Conservation (phyloP, 2,888 invertebrate species). For the Steinernema scapterisci region DNA sequence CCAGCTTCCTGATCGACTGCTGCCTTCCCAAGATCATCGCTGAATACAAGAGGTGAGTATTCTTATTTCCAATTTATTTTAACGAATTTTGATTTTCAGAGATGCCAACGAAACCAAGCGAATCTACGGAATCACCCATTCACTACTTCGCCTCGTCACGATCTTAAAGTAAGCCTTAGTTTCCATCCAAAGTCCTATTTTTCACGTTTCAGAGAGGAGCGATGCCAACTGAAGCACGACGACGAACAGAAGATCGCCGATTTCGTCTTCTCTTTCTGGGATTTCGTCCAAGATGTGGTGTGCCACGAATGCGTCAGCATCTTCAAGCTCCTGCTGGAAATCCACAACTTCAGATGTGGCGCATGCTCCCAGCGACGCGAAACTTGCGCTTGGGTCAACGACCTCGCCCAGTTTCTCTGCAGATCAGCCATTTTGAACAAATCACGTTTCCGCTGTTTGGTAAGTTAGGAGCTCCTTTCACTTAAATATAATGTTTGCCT, state of each 20-base stretch:
- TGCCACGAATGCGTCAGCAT: conserved; percentile 49
- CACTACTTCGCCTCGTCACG: neutral
- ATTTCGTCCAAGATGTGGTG: conserved; percentile 47
- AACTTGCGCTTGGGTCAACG: neutral
- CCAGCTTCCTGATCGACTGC: neutral
- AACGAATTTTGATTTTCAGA: neutral
- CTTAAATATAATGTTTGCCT: neutral
- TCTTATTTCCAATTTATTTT: neutral
- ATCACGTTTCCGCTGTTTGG: conserved; percentile 10
- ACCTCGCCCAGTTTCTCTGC: neutral
- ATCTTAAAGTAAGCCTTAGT: neutral
- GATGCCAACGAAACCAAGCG: neutral
- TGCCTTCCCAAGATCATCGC: neutral
- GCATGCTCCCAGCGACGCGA: conserved; percentile 25
- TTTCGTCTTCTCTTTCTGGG: conserved; percentile 42
- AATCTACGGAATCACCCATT: conserved; percentile 5
- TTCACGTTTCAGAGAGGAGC: neutral
- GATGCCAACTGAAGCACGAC: neutral
- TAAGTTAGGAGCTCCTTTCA: neutral
- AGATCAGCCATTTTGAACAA: neutral
- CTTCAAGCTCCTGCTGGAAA: conserved; percentile 42
- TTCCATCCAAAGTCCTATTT: neutral
- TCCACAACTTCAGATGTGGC: conserved; percentile 41
- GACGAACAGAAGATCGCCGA: neutral
- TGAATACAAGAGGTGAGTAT: neutral